A percentile compares a stretch with the other conserved stretches of the same genome.
Evolutionary conservation across 2,797 vertebrate genomes (phyloP).

Genomic region (Leuciscus waleckii): DNA sequence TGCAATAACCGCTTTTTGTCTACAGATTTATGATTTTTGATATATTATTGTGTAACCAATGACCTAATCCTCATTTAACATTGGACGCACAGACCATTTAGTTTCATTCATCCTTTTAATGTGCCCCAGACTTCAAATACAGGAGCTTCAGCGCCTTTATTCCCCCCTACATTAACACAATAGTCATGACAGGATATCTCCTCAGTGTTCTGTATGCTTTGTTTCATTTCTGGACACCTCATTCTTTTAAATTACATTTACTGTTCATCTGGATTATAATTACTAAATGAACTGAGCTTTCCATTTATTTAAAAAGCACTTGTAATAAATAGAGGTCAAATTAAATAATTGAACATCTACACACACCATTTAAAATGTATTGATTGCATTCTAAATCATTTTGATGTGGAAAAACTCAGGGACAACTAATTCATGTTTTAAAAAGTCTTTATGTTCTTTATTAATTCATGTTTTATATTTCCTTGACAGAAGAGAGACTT

Average conservation of each 20-base stretch:
- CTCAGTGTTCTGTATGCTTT: neutral
- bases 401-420: neutral
- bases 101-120: neutral
- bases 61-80: neutral
- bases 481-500: neutral
- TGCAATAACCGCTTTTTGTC: neutral
- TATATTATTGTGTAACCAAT: neutral
- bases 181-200: neutral
- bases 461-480: neutral
- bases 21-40: neutral
- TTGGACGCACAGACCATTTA: neutral
- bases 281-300: slow-evolving; percentile 7
- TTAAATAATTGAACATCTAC: neutral
- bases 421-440: neutral
- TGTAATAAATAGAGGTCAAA: neutral
- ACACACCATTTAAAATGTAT: neutral
- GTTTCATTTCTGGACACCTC: slow-evolving; percentile 11
- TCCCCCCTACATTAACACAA: neutral
- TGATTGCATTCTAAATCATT: neutral
- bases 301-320: neutral
- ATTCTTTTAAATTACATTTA: neutral
- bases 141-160: neutral
- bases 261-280: neutral
- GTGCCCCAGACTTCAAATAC: neutral
- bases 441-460: neutral